Evolutionary conservation across 2,888 invertebrate genomes (phyloP).

Genomic region (Leptinotarsa peninsularis): DNA sequence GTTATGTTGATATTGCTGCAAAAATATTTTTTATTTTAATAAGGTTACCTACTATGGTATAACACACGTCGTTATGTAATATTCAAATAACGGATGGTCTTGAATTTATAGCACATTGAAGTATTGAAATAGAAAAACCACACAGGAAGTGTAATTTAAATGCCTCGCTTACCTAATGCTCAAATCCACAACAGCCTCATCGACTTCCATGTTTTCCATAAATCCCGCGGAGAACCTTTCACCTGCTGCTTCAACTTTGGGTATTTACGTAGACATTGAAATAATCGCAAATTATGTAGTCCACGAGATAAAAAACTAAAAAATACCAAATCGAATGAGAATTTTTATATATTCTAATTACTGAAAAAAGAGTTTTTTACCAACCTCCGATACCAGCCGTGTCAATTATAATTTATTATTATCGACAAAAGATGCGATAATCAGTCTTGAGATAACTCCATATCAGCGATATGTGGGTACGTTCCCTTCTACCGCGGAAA

Average conservation of each 20-base stretch:
- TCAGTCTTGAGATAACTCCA: conserved; percentile 48
- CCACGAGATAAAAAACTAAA: not conserved
- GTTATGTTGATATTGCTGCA: conserved; percentile 12
- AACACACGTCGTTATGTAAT: conserved; percentile 1
- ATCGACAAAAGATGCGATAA: conserved; percentile 54
- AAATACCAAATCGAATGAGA: not conserved
- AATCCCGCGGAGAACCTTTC: conserved; percentile 29
- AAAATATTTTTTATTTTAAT: not conserved
- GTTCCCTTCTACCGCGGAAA: conserved; percentile 25
- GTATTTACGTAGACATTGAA: conserved; percentile 18
- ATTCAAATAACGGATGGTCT: not conserved
- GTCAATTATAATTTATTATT: conserved; percentile 48
- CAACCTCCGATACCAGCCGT: conserved; percentile 32
- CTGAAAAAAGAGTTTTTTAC: conserved; percentile 21
- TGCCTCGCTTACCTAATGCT: conserved; percentile 77
- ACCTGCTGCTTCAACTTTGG: conserved; percentile 23
- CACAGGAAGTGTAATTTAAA: not conserved
- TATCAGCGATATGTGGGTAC: conserved; percentile 30
- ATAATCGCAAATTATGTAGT: conserved; percentile 9
- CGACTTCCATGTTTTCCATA: conserved; percentile 82
- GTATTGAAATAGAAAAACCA: not conserved
- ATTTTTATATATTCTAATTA: not conserved
- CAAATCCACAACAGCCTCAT: conserved; percentile 89
- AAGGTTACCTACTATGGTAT: not conserved
- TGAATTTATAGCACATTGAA: not conserved